Percentiles rank a stretch among this genome's conserved stretches.
Conservation (phyloP, 2,113 vertebrate genomes). For the Miniopterus natalensis region DNA sequence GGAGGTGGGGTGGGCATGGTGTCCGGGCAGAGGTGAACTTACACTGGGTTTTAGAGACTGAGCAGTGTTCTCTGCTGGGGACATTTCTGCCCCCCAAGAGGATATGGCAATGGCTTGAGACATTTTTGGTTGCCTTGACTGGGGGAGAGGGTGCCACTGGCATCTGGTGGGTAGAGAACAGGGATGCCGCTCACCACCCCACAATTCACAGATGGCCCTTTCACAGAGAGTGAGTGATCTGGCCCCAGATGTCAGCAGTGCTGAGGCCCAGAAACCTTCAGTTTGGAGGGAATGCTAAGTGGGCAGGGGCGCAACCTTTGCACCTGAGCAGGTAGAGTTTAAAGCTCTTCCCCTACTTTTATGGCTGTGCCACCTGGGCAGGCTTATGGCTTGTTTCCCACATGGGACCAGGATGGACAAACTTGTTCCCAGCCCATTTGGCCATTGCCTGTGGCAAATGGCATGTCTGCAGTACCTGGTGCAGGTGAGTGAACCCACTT, state of each 20-base stretch:
- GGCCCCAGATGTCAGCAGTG: background rate
- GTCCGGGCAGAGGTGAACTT: background rate
- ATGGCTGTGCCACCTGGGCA: background rate
- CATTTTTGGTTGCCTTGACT: background rate
- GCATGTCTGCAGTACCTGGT: no score
- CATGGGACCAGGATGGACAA: no score
- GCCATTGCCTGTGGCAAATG: background rate
- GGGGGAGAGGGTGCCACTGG: background rate
- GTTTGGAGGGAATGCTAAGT: background rate
- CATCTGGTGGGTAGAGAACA: background rate
- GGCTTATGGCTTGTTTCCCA: background rate
- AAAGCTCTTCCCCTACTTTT: background rate
- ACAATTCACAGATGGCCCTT: rapidly evolving
- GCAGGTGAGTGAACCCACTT: background rate
- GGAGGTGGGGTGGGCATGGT: background rate
- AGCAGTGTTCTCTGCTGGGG: background rate
- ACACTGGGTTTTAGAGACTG: background rate
- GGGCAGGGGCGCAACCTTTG: background rate
- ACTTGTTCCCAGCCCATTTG: background rate
- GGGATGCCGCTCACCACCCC: background rate
- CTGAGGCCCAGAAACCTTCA: background rate
- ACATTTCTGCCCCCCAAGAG: background rate
- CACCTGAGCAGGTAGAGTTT: background rate
- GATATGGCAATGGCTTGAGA: background rate
- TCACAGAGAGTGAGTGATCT: background rate